These are phyloP conservation scores for Penaeus indicus DNA, from an alignment of 1,140 invertebrate species.

Conservation along the genomic window DNA sequence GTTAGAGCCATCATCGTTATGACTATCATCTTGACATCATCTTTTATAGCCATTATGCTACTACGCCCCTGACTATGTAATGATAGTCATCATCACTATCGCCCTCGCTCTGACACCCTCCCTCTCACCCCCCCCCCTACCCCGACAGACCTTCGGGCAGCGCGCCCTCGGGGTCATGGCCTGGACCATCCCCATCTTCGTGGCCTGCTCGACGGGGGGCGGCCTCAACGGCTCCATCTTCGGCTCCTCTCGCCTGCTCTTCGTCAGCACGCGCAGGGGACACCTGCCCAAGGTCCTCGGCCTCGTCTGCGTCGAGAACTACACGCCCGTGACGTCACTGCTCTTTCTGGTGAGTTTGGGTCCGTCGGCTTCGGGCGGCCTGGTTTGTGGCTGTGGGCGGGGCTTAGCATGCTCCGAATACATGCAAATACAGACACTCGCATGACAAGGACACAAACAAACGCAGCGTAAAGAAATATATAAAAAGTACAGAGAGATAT, in stretches of 20 bases:
- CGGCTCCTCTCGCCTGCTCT: slow-evolving; percentile 84
- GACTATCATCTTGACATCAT: no score
- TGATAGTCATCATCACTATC: no score
- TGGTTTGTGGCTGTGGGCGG: no score
- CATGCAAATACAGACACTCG: no score
- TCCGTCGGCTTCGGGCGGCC: no score
- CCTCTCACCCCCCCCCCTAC: slow-evolving; percentile 65
- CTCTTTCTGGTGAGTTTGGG: slow-evolving; percentile 82
- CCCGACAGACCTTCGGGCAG: slow-evolving; percentile 81
- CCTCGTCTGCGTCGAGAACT: slow-evolving; percentile 81
- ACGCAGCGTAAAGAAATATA: no score
- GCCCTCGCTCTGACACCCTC: not conserved
- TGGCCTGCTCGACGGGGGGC: slow-evolving; percentile 83
- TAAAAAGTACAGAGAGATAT: no score
- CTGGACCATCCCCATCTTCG: slow-evolving; percentile 90
- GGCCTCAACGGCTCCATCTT: slow-evolving; percentile 93
- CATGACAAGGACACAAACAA: no score
- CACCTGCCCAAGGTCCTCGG: slow-evolving; percentile 86
- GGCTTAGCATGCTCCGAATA: no score
- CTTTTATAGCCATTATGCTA: no score
- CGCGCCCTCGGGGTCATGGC: slow-evolving; percentile 82
- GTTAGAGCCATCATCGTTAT: no score
- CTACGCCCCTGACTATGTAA: no score
- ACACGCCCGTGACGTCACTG: slow-evolving; percentile 86
- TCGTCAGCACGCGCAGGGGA: slow-evolving; percentile 84